Evolutionary conservation across 2,113 vertebrate genomes (phyloP).

Genomic region (Tautogolabrus adspersus): DNA sequence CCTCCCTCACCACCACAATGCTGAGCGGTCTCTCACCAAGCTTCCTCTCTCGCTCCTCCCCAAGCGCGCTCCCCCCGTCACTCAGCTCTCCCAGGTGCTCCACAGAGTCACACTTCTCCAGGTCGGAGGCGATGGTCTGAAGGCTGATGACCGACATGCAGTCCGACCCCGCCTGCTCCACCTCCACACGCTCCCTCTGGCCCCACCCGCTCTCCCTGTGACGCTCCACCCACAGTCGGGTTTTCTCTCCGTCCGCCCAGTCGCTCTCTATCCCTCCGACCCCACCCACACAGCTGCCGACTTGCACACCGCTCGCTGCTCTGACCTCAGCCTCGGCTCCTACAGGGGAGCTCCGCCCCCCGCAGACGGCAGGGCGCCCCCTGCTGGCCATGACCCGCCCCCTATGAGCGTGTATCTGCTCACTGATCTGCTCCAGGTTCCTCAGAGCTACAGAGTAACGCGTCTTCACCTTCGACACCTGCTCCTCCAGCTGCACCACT

Average conservation of each 20-base stretch:
- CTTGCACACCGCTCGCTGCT: constrained; percentile 9
- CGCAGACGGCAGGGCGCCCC: constrained; percentile 49
- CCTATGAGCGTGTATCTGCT: constrained; percentile 91
- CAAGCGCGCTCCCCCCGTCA: constrained; percentile 68
- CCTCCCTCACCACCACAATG: background rate
- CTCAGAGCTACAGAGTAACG: constrained; percentile 90
- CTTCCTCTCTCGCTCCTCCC: constrained; percentile 52
- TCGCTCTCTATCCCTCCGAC: constrained; percentile 50
- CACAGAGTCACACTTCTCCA: constrained; percentile 93
- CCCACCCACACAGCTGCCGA: constrained; percentile 31
- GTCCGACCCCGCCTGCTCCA: constrained; percentile 74
- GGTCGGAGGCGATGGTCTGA: constrained; percentile 90
- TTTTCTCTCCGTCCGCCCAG: constrained; percentile 78
- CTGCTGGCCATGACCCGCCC: constrained; percentile 52
- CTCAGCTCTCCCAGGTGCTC: constrained; percentile 87
- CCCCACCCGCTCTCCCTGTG: constrained; percentile 79
- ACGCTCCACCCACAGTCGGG: constrained; percentile 79
- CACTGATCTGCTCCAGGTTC: constrained; percentile 94
- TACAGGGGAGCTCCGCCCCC: constrained; percentile 81
- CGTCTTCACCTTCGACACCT: constrained; percentile 88
- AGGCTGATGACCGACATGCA: constrained; percentile 87
- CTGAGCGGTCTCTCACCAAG: constrained; percentile 18
- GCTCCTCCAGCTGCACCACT: constrained; percentile 87
- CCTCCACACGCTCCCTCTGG: constrained; percentile 62
- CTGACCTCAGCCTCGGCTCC: constrained; percentile 79